Percentiles rank a stretch among this genome's conserved stretches.
Conservation (phyloP, 2,888 invertebrate species). For the Spisula solida region DNA sequence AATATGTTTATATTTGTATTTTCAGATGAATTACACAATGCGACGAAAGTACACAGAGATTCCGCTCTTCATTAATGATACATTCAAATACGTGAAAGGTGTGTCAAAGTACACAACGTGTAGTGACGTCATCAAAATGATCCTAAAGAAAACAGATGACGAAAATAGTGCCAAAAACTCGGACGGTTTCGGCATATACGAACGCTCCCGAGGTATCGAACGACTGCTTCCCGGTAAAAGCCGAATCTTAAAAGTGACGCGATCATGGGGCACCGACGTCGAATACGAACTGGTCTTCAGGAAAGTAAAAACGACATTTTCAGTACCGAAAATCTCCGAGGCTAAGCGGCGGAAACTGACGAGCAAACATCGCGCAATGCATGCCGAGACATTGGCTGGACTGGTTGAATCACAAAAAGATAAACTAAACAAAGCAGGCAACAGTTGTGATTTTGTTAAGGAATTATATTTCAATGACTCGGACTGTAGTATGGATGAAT, state of each 20-base stretch:
- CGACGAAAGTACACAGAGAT: constrained; percentile 49
- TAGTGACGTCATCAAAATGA: constrained; percentile 71
- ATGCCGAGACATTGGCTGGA: constrained; percentile 31
- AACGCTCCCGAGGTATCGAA: constrained; percentile 68
- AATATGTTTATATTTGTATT: constrained; percentile 25
- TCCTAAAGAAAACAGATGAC: constrained; percentile 52
- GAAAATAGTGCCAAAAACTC: constrained; percentile 43
- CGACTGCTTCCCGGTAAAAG: constrained; percentile 64
- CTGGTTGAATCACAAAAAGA: constrained; percentile 53
- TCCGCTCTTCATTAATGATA: constrained; percentile 54
- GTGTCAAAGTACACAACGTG: constrained; percentile 68
- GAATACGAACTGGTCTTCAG: constrained; percentile 62
- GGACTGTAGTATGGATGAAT: constrained; percentile 62
- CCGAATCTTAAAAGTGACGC: constrained; percentile 60
- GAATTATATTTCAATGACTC: constrained; percentile 61
- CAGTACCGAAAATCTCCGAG: constrained; percentile 63
- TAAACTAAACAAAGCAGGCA: constrained; percentile 38
- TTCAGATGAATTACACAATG: constrained; percentile 60
- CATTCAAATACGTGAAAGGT: constrained; percentile 59
- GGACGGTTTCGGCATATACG: constrained; percentile 64
- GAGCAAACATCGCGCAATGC: constrained; percentile 16
- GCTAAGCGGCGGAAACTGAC: constrained; percentile 64
- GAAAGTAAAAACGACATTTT: constrained; percentile 55
- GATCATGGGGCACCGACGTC: constrained; percentile 63
- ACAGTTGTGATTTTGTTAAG: constrained; percentile 50